Evolutionary conservation across 1,140 invertebrate genomes (phyloP).

Genomic region (Spodoptera litura): DNA sequence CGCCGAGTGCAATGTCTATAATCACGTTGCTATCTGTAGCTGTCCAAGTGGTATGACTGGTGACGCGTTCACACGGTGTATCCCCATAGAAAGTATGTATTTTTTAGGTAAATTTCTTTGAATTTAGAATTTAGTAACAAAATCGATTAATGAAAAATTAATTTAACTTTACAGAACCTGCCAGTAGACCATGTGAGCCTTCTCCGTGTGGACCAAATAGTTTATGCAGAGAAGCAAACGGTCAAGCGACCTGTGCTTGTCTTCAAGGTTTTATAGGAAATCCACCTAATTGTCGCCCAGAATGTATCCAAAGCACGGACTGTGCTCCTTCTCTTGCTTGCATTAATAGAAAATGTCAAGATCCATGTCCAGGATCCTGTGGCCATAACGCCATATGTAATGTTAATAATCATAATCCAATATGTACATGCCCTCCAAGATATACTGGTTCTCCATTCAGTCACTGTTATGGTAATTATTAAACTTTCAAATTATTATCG

Average conservation of each 20-base stretch:
- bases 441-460: conserved; percentile 92
- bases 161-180: conserved; percentile 63
- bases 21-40: conserved; percentile 89
- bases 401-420: conserved; percentile 92
- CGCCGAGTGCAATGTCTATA: conserved; percentile 88
- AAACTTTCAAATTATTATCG: no score
- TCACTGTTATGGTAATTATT: conserved; percentile 87
- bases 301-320: conserved; percentile 91
- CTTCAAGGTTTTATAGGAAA: conserved; percentile 89
- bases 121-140: background rate
- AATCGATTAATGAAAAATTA: background rate
- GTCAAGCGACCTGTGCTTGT: conserved; percentile 90
- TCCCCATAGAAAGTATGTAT: conserved; percentile 75
- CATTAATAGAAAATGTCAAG: conserved; percentile 91
- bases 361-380: conserved; percentile 92
- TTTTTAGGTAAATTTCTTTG: background rate
- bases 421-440: conserved; percentile 90
- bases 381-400: conserved; percentile 90
- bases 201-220: conserved; percentile 93
- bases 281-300: conserved; percentile 90
- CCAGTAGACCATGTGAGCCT: conserved; percentile 87
- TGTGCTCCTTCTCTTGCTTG: conserved; percentile 89
- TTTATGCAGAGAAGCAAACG: conserved; percentile 89
- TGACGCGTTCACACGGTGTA: conserved; percentile 87
- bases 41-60: conserved; percentile 87